Evolutionary conservation across 2,888 invertebrate genomes (phyloP).

Genomic region (Philaethria dido): DNA sequence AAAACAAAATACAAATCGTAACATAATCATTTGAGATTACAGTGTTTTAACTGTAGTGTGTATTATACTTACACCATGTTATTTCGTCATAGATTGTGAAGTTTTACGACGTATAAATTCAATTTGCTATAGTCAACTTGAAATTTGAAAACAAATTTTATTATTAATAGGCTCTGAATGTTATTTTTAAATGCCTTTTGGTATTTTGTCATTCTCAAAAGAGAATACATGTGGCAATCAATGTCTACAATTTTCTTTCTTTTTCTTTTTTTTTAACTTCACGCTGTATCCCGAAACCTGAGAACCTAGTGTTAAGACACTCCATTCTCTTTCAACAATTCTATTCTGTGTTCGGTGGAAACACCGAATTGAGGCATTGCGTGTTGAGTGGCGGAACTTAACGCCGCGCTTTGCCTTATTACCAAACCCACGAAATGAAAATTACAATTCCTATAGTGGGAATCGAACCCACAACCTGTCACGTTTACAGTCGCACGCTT

Average conservation of each 20-base stretch:
- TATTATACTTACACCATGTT: conserved; percentile 2
- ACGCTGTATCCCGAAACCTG: too few relatives aligned
- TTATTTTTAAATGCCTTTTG: background rate
- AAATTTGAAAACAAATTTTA: conserved; percentile 22
- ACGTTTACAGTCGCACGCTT: too few relatives aligned
- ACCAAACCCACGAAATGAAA: too few relatives aligned
- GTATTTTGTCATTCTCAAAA: background rate
- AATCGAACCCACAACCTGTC: too few relatives aligned
- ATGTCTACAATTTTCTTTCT: background rate
- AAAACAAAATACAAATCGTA: conserved; percentile 7
- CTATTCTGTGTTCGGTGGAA: too few relatives aligned
- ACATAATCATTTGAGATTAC: conserved; percentile 10
- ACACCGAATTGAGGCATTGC: too few relatives aligned
- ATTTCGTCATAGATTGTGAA: conserved; percentile 12
- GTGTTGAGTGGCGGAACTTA: too few relatives aligned
- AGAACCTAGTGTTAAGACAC: too few relatives aligned
- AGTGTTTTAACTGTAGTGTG: background rate
- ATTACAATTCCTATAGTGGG: too few relatives aligned
- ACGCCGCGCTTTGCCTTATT: too few relatives aligned
- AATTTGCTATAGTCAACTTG: conserved; percentile 4
- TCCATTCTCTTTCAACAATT: too few relatives aligned
- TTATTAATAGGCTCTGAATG: conserved; percentile 1
- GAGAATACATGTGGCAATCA: background rate
- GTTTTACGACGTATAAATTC: conserved; percentile 19
- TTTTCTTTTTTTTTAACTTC: too few relatives aligned